Conservation (phyloP, 2,888 invertebrate genomes). For the Ormyrus labotus region DNA sequence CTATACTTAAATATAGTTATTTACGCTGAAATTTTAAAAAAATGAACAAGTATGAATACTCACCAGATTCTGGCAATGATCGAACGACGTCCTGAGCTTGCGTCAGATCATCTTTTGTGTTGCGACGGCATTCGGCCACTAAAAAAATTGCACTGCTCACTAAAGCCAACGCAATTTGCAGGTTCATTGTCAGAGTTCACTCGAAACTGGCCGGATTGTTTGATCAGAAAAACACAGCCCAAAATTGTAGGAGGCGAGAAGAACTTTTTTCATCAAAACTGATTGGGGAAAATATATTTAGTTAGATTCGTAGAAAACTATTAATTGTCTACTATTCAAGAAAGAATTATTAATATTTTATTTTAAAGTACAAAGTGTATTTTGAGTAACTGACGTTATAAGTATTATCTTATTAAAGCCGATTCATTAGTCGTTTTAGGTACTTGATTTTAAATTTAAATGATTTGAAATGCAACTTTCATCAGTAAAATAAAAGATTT, state of each 20-base stretch:
- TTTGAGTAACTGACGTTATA: too few relatives aligned
- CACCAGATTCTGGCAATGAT: constrained; percentile 58
- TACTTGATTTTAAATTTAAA: too few relatives aligned
- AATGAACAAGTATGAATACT: constrained; percentile 16
- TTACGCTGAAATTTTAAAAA: background rate
- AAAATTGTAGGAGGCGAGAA: background rate
- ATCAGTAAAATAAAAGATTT: too few relatives aligned
- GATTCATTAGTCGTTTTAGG: too few relatives aligned
- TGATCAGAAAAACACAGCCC: background rate
- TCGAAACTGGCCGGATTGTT: background rate
- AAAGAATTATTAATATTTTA: too few relatives aligned
- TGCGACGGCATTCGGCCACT: constrained; percentile 5
- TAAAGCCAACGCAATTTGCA: constrained; percentile 26
- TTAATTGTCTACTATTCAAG: too few relatives aligned
- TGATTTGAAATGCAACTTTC: too few relatives aligned
- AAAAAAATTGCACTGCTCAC: background rate
- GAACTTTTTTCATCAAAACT: too few relatives aligned
- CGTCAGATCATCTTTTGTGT: constrained; percentile 9
- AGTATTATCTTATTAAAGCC: too few relatives aligned
- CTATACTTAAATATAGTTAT: background rate
- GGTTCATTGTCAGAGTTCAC: constrained; percentile 50
- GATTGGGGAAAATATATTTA: too few relatives aligned
- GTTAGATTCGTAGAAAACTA: too few relatives aligned
- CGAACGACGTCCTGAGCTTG: constrained; percentile 57
- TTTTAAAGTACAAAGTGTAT: too few relatives aligned